Evolutionary conservation across 2,113 vertebrate species (phyloP).

Genomic region (Pterocles orientalis): DNA sequence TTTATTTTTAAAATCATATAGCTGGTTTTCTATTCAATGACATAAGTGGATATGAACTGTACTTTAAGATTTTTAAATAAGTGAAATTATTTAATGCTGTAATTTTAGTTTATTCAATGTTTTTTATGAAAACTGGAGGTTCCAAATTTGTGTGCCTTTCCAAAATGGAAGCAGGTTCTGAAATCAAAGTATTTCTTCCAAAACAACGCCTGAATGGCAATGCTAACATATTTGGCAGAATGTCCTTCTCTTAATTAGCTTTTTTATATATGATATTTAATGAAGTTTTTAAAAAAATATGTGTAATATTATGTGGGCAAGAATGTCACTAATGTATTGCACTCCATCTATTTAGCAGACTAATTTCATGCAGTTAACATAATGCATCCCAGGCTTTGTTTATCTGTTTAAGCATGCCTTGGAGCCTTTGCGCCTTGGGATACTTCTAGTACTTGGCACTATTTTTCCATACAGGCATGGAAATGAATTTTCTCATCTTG

Average conservation of each 20-base stretch:
- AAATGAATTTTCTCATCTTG: neutral
- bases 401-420: neutral
- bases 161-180: neutral
- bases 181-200: neutral
- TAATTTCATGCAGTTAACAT: neutral
- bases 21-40: neutral
- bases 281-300: neutral
- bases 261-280: neutral
- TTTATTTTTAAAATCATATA: neutral
- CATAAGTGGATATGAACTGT: neutral
- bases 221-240: neutral
- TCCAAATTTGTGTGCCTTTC: neutral
- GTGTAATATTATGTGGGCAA: neutral
- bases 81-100: neutral
- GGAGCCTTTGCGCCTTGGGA: neutral
- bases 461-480: neutral
- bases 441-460: neutral
- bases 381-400: neutral
- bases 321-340: neutral
- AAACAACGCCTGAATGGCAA: neutral
- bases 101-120: neutral
- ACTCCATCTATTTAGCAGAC: neutral
- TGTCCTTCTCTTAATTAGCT: neutral
- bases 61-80: neutral
- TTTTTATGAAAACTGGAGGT: neutral